Percentiles rank a stretch among this genome's conserved stretches.
phyloP scores from a whole-genome alignment of 2,888 invertebrate species.

The Cybosia mesomella region DNA sequence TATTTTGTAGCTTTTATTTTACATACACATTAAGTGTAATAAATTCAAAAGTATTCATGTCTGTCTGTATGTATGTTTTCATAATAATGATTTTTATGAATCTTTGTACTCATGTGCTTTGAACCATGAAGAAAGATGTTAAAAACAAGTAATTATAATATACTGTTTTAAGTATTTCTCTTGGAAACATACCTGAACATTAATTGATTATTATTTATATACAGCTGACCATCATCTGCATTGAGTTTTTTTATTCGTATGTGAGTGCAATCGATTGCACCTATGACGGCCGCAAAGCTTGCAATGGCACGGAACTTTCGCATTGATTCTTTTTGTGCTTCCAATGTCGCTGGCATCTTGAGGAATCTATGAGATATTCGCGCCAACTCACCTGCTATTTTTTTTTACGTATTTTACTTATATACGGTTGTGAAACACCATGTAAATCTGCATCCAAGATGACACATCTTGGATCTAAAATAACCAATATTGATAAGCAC shows the following conservation, averaged over 20 bases:
- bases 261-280: slow-evolving; percentile 28
- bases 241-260: slow-evolving; percentile 23
- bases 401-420: slow-evolving; percentile 27
- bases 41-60: no score
- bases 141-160: no score
- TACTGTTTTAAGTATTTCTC: not conserved
- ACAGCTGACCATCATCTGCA: not conserved
- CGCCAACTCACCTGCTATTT: slow-evolving; percentile 28
- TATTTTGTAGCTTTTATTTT: no score
- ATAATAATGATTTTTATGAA: no score
- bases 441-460: slow-evolving; percentile 32
- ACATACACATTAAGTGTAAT: no score
- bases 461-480: slow-evolving; percentile 35
- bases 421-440: slow-evolving; percentile 26
- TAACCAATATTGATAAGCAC: not conserved
- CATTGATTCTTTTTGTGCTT: slow-evolving; percentile 20
- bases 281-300: slow-evolving; percentile 24
- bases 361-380: slow-evolving; percentile 20
- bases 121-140: no score
- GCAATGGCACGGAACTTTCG: slow-evolving; percentile 20
- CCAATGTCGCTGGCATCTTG: slow-evolving; percentile 25
- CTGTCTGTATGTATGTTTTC: no score
- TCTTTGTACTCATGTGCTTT: no score
- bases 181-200: slow-evolving; percentile 12
- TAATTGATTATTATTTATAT: slow-evolving; percentile 14